A percentile compares a stretch with the other conserved stretches of the same genome.
These are phyloP conservation scores for Therioaphis trifolii DNA, from an alignment of 2,888 invertebrate genomes.

Conservation along the genomic window DNA sequence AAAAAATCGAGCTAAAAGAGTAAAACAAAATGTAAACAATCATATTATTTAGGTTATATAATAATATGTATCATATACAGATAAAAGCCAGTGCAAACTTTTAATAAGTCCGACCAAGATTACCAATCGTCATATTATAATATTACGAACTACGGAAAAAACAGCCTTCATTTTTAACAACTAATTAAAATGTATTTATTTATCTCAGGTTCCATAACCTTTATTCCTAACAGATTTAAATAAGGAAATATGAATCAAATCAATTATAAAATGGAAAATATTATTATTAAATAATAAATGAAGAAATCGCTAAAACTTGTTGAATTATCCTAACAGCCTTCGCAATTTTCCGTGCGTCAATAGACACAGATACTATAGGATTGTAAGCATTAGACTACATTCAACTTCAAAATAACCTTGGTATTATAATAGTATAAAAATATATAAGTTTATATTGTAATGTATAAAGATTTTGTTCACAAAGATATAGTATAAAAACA, in stretches of 20 bases:
- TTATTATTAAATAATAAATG: neutral
- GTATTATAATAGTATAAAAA: neutral
- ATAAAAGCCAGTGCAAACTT: neutral
- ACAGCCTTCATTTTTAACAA: neutral
- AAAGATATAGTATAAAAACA: neutral
- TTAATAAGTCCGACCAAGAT: neutral
- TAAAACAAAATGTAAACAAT: neutral
- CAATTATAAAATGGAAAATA: neutral
- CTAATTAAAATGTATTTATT: slow-evolving; percentile 4
- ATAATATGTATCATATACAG: neutral
- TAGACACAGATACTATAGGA: neutral
- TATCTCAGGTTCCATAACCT: neutral
- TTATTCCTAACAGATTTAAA: neutral
- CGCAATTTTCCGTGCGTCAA: neutral
- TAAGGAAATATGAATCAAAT: neutral
- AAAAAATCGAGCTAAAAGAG: neutral
- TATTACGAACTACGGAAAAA: neutral
- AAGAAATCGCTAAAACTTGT: neutral
- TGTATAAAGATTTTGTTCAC: neutral
- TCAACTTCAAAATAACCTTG: slow-evolving; percentile 40
- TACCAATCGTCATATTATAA: neutral
- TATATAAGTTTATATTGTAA: neutral
- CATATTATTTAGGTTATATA: neutral
- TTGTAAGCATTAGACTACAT: slow-evolving; percentile 14
- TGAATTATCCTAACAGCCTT: neutral